phyloP scores from a whole-genome alignment of 2,797 vertebrate species.

The Trachurus trachurus region DNA sequence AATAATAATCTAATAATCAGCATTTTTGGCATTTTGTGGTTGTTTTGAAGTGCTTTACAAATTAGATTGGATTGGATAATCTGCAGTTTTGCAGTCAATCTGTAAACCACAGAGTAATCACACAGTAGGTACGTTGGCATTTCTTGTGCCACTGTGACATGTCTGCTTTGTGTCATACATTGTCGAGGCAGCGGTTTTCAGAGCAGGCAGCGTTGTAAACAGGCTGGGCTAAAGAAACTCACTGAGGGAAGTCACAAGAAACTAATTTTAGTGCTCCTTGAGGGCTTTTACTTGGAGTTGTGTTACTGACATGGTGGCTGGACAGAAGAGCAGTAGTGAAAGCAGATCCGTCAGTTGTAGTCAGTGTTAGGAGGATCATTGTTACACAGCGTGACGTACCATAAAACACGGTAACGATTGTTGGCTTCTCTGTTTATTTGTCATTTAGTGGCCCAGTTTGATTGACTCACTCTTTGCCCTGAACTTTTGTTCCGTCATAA shows the following conservation, averaged over 20 bases:
- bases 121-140: background rate
- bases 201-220: background rate
- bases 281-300: slow-evolving; percentile 4
- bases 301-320: slow-evolving; percentile 9
- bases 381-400: background rate
- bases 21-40: no score
- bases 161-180: background rate
- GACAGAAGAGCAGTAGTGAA: background rate
- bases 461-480: background rate
- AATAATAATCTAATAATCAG: no score
- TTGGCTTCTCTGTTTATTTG: background rate
- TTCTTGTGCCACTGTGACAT: slow-evolving; percentile 21
- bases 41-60: no score
- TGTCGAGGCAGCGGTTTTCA: background rate
- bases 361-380: background rate
- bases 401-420: background rate
- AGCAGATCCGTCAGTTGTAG: background rate
- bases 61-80: no score
- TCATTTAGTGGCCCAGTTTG: background rate
- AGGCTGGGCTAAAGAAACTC: background rate
- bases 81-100: no score
- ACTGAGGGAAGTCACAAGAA: slow-evolving; percentile 66
- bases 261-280: slow-evolving; percentile 41
- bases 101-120: background rate
- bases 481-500: background rate